A percentile compares a stretch with the other conserved stretches of the same genome.
Evolutionary conservation across 2,888 invertebrate genomes (phyloP).

Genomic region (Dinocampus coccinellae): DNA sequence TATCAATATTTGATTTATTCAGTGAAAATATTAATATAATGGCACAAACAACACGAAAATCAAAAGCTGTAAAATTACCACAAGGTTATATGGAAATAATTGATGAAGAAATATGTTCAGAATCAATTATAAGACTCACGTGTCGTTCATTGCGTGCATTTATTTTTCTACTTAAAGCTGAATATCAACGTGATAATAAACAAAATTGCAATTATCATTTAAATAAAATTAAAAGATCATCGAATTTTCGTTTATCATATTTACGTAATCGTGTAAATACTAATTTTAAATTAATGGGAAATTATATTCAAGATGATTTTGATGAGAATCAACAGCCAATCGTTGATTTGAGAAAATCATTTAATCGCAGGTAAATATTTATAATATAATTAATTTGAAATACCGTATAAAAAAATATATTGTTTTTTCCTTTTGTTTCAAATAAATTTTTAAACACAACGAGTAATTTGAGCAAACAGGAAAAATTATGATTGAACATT

Average conservation of each 20-base stretch:
- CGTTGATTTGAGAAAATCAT: constrained; percentile 58
- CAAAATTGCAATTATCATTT: constrained; percentile 52
- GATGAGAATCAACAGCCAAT: constrained; percentile 45
- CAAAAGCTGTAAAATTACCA: constrained; percentile 39
- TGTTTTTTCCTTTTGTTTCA: background rate
- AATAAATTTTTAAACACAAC: constrained; percentile 6
- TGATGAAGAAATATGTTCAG: constrained; percentile 62
- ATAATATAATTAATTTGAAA: background rate
- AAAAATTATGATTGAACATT: background rate
- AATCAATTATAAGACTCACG: constrained; percentile 57
- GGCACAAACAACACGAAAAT: background rate
- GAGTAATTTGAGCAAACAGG: constrained; percentile 11
- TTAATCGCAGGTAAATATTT: constrained; percentile 60
- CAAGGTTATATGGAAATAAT: constrained; percentile 62
- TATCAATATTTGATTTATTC: constrained; percentile 1
- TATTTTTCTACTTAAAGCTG: constrained; percentile 62
- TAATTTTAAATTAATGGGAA: constrained; percentile 50
- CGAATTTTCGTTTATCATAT: constrained; percentile 10
- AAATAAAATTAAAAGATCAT: constrained; percentile 27
- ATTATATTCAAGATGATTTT: constrained; percentile 54
- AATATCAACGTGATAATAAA: constrained; percentile 54
- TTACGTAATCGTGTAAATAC: background rate
- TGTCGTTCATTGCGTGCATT: constrained; percentile 62
- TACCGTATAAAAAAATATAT: background rate
- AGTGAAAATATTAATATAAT: background rate